Evolutionary conservation across 2,888 invertebrate genomes (phyloP), one percentile per base, ranked within the genome.

Genomic region (Oxystoma pomonae): DNA sequence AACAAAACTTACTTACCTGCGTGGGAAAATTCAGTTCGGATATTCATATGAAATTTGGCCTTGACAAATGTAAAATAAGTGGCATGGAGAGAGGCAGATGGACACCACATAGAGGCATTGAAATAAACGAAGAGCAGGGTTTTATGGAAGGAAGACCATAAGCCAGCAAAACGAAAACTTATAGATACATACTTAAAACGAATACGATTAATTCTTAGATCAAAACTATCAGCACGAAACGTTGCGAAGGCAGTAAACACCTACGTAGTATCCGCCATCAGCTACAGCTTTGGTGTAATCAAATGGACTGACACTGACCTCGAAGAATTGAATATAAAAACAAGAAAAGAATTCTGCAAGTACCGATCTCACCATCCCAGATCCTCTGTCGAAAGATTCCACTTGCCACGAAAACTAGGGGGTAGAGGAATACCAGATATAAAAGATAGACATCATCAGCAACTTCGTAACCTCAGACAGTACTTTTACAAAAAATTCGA

Each of bases 281-380:
- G 3, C 35, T 59, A 59, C 52, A 59, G 59, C 19, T 59, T 59
- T 51, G 59, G 59, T 1, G 19, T 59, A 5, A 59, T 59, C 12
- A 59, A 49, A 19, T 59, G 59, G 59, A 49, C 58, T 5, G 53
- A 16, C 16, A 53, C 53, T 53, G 16, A 16, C 5, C 53, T 53
- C 16, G 17, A 53, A 53, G 17, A 53, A 5, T 53, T 53, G n/a
- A 19, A 19, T 16, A 16, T 7, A 53, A 19, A 53, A 53, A 53
- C 19, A 19, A 53, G 17, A 53, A 53, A 16, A 53, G 19, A 17
- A 53, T 19, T 53, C 19, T 7, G 17, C n/a, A 53, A 19, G 53
- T 53, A 17, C 53, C 16, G 53, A 19, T 17, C 19, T 3, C 53
- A 53, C 19, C 53, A 53, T 19, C 53, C 53, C 17, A 16, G 53